These are phyloP conservation scores for Morbakka virulenta DNA, from an alignment of 30 jellyfish, hydroid and myxozoan genomes.

Conservation along the genomic window DNA sequence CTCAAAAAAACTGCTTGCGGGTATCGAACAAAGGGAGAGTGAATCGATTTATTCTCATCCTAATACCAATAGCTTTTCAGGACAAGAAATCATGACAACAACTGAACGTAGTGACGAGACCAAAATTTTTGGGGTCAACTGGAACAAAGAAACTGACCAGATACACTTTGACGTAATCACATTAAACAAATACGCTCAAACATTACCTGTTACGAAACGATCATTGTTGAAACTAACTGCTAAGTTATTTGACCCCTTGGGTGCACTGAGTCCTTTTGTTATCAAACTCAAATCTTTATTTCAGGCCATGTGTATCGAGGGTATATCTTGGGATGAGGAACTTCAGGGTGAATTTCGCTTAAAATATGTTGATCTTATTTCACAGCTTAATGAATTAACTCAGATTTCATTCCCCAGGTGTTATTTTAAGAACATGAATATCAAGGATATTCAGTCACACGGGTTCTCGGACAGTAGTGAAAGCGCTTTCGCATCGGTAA, in stretches of 20 bases:
- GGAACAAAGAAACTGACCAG: slow-evolving; percentile 16
- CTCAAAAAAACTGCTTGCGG: not conserved
- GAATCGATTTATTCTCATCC: too few relatives aligned
- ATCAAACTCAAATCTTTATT: slow-evolving; percentile 19
- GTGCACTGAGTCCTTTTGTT: slow-evolving; percentile 27
- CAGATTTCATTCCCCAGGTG: slow-evolving; percentile 7
- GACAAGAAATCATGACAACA: too few relatives aligned
- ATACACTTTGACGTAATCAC: not conserved
- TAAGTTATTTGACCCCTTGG: slow-evolving; percentile 69
- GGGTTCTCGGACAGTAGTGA: slow-evolving; percentile 48
- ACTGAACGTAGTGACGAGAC: too few relatives aligned
- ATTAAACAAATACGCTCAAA: not conserved
- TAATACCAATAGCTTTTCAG: too few relatives aligned
- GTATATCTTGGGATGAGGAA: slow-evolving; percentile 40
- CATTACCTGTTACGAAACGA: slow-evolving; percentile 24
- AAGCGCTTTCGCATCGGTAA: slow-evolving; percentile 54
- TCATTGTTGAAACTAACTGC: slow-evolving; percentile 33
- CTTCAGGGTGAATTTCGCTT: slow-evolving; percentile 3
- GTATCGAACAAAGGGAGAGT: not conserved
- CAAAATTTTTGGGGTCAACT: not conserved
- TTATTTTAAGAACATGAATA: not conserved
- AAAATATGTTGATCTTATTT: not conserved
- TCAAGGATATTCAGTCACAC: slow-evolving; percentile 10
- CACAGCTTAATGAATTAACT: slow-evolving; percentile 2
- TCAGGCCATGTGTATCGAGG: slow-evolving; percentile 29